Base-by-base conservation (phyloP, 2,113 vertebrate species). In the Salvelinus fontinalis region DNA sequence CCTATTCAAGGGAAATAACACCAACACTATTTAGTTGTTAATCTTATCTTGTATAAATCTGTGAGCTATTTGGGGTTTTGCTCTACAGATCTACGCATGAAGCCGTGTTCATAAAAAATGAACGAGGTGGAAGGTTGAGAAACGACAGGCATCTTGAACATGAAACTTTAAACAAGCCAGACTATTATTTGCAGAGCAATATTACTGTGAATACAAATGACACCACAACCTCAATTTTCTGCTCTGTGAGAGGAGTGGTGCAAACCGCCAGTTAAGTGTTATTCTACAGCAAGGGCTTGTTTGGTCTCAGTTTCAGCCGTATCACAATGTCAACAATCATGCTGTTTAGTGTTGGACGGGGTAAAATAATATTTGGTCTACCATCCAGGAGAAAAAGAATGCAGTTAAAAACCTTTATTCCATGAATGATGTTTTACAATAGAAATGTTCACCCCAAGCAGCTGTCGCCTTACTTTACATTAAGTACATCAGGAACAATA, bases 221-320 rank as follows among this genome's bases (percentile, higher is more conserved):
- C 83, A 86, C 83, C 82, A 26, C 88, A 89, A 92, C 90, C 89
- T 90, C 87, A 90, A 91, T 92, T 90, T 85, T 88, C 84, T 87
- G 86, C 86, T 18, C 84, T 39, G 81, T 77, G 85, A 80, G 88
- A 84, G 84, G 82, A 83, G 82, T 39, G 77, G 69, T 81, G 76
- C 68, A 80, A 85, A 82, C 71, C 74, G 16, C 80, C 74, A 81
- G 87, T 89, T 84, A 84, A 90, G 87, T 88, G 84, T 76, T 70
- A 65, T 86, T 86, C 83, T 75, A 77, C 82, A 67, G 80, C 79
- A 90, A 84, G 81, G 85, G 85, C 81, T 82, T 89, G 85, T 87
- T 91, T 90, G 86, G 87, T 89, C 86, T 89, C 87, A 83, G 77
- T 89, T 89, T 89, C 84, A 76, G 82, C 78, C 74, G 79, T 75